Base-by-base conservation (phyloP, 2,113 vertebrate species). In the Chionis minor region DNA sequence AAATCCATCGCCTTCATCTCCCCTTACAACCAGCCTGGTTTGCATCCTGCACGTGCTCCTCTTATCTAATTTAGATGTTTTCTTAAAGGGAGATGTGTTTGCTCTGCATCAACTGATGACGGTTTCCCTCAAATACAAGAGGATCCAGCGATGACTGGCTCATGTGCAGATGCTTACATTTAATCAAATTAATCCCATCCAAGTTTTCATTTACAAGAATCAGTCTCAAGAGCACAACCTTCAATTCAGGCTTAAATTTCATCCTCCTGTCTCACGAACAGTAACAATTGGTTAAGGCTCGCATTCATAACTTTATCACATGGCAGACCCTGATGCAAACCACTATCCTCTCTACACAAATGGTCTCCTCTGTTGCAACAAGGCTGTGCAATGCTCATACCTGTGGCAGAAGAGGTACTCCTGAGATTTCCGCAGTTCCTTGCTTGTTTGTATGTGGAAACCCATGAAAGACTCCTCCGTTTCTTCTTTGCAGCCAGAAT, bases 391-490 rank as follows among this genome's bases (percentile, higher is more conserved):
- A 11, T 33, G 15, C 22, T 94, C 75, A 4, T 52, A 98, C 98
- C 98, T 97, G 40, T 97, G 84, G 9, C 96, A 98, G 94, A 92
- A 96, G 81, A 98, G 96, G 20, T 97, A 95, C 63, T 98, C 97
- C 75, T 98, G 97, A 32, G 98, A 97, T 45, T 87, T 96, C 52
- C 96, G 67, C 49, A 98, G 92, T 77, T 97, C 97, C 90, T 82
- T 96, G 42, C 96, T 95, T 1, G 92, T 98, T 47, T 97, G 98
- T 30, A 97, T 38, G 1, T 98, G 97, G 93, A 98, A 98, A 4
- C 98, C 98, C 4, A 86, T 94, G 83, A 98, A 97, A 4, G 97
- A 97, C 83, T 98, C 98, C 61, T 97, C 97, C 3, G 5, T 90
- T 15, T 98, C 97, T 52, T 92, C 96, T 2, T 96, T 96, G 81